Conservation (phyloP, 2,888 invertebrate genomes). For the Teleogryllus oceanicus region DNA sequence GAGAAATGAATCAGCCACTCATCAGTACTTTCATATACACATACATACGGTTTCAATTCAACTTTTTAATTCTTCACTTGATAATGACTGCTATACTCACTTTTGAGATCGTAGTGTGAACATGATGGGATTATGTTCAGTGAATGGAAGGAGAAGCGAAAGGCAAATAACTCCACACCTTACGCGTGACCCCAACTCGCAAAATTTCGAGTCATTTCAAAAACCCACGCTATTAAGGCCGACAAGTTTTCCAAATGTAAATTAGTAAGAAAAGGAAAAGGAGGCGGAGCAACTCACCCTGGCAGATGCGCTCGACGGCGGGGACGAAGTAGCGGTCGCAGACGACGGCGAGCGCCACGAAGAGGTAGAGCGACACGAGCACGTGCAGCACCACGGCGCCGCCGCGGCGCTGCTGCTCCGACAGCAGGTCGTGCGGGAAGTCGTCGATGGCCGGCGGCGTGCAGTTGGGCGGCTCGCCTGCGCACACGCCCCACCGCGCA, state of each 20-base stretch:
- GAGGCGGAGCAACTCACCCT: slow-evolving; percentile 49
- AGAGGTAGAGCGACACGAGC: slow-evolving; percentile 59
- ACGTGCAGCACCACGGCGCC: slow-evolving; percentile 61
- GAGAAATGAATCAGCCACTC: no score
- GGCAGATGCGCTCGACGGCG: slow-evolving; percentile 60
- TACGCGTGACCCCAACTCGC: not conserved
- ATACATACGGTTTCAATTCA: no score
- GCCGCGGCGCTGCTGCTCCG: slow-evolving; percentile 52
- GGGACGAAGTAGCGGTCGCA: slow-evolving; percentile 68
- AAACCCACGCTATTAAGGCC: not conserved
- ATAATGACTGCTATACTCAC: no score
- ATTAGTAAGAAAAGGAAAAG: not conserved
- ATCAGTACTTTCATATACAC: no score
- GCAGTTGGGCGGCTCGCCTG: slow-evolving; percentile 44
- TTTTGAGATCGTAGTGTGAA: no score
- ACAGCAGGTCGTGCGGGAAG: slow-evolving; percentile 59
- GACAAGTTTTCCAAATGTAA: no score
- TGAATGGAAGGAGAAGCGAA: no score
- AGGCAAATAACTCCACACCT: no score
- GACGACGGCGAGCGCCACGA: slow-evolving; percentile 61
- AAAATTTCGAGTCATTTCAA: not conserved
- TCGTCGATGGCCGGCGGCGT: slow-evolving; percentile 61
- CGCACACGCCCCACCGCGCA: no score
- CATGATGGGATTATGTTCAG: no score
- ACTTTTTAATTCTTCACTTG: no score